A percentile compares a stretch with the other conserved stretches of the same genome.
phyloP scores from a whole-genome alignment of 1,140 invertebrate species.

The Drosophila hydei region DNA sequence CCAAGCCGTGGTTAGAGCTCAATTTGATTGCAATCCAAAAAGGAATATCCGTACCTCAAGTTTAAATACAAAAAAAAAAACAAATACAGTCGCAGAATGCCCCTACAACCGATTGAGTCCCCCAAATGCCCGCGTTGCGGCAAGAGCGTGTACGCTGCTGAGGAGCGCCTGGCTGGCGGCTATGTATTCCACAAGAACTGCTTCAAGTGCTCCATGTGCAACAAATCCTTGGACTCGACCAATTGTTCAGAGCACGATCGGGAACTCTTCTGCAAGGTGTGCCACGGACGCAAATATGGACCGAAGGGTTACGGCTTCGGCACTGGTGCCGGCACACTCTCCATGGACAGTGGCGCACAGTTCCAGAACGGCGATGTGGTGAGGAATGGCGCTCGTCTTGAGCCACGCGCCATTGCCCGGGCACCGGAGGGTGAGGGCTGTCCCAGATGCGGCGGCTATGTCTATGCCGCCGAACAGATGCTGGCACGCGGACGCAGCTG shows the following conservation, averaged over 20 bases:
- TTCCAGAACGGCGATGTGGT: constrained; percentile 86
- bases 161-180: constrained; percentile 98
- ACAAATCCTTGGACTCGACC: constrained; percentile 98
- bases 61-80: constrained; percentile 26
- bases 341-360: constrained; percentile 97
- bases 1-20: constrained; percentile 48
- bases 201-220: constrained; percentile 99
- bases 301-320: constrained; percentile 99
- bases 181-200: constrained; percentile 99
- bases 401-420: constrained; percentile 90
- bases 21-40: constrained; percentile 30
- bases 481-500: constrained; percentile 95
- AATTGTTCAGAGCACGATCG: constrained; percentile 98
- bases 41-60: constrained; percentile 2
- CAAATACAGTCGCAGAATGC: constrained; percentile 88
- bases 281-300: constrained; percentile 98
- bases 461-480: constrained; percentile 97
- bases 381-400: constrained; percentile 84
- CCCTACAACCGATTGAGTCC: constrained; percentile 97
- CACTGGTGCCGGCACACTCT: constrained; percentile 97
- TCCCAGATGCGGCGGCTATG: constrained; percentile 94
- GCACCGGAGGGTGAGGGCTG: constrained; percentile 94
- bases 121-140: constrained; percentile 99
- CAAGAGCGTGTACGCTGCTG: constrained; percentile 99
- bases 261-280: constrained; percentile 98